Evolutionary conservation across 2,888 invertebrate species (phyloP), one percentile per base, ranked within the genome.

Genomic region (Schrankia costaestrigalis): DNA sequence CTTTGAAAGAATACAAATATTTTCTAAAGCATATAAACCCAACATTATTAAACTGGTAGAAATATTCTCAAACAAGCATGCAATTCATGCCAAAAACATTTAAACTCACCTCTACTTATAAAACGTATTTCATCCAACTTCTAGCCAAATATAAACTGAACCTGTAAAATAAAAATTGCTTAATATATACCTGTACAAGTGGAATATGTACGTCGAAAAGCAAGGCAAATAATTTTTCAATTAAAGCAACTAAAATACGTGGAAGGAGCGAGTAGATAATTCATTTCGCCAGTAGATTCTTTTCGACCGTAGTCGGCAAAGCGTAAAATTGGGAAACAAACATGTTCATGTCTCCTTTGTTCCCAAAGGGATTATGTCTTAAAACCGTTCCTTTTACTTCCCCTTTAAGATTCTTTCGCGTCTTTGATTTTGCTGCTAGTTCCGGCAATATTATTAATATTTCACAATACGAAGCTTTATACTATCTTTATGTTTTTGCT

Each of bases 321-420:
- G 70, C 80, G 79, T 78, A 72, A 83, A 82, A 82, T 82, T 82
- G 79, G 61, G 60, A 64, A 65, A 71, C 71, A 77, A 78, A 78
- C 74, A 76, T 71, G 64, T 60, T 62, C 67, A 63, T 63, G 63
- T 69, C 59, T 59, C 44, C 52, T 66, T 65, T 66, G 61, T 65
- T 63, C 68, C 68, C 68, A 36, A 41, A 40, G 68, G 71, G 60
- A 70, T 71, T 70, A 60, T 56, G 55, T 62, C 65, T 71, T 58
- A 59, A 51, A 63, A 57, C 49, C 46, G 45, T 61, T 62, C 39
- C 59, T 57, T 55, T 60, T 55, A 46, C 51, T 58, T 47, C 51
- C 58, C 43, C 29, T 57, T 41, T 42, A 51, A 53, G 44, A 45
- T 58, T 53, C 48, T 53, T 44, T 58, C 46, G 41, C 42, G 41